Evolutionary conservation across 2,113 vertebrate genomes (phyloP), one percentile per base, ranked within the genome.

Genomic region (Colossoma macropomum): DNA sequence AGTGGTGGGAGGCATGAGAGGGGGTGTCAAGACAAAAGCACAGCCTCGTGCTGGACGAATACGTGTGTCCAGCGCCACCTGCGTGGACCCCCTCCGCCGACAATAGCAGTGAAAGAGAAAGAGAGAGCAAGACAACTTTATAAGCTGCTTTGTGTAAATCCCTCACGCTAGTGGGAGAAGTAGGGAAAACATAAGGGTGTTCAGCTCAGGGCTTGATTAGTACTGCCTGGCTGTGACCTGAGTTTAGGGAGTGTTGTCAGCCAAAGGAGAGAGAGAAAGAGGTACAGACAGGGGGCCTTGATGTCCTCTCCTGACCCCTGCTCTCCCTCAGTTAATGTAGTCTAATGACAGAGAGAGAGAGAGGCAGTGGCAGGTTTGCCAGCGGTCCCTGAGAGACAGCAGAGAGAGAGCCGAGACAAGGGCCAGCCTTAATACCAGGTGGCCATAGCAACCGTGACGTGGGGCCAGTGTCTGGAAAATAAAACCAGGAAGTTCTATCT

Each of bases 401-500:
- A 81, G 60, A 82, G 84, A 65, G 23, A 23, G 72, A 56, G 78
- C 78, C 19, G 32, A 68, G 69, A 78, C 60, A 16, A 45, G 80
- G 81, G 77, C 77, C n/a, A 63, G 81, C 70, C 52, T 89, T 90
- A 92, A 87, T 91, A 89, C 90, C 87, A 77, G 71, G 88, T 91
- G 83, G 80, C 77, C 90, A 90, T 91, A 87, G 89, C 83, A 90
- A 92, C 88, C 7, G 86, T 92, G 91, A 93, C 83, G 83, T 85
- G 1, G 45, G 59, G 69, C 74, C 11, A 65, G 80, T 71, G 62
- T 84, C 84, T 82, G 62, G 84, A 82, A 87, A 89, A 81, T 84
- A 59, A n/a, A 86, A 85, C 73, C 85, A 79, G 89, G 89, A 91
- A 89, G 83, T 82, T 70, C 72, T 72, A 73, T 81, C 63, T 81